Base-by-base conservation (phyloP, 2,888 invertebrate genomes). In the Ferdinandea cuprea region DNA sequence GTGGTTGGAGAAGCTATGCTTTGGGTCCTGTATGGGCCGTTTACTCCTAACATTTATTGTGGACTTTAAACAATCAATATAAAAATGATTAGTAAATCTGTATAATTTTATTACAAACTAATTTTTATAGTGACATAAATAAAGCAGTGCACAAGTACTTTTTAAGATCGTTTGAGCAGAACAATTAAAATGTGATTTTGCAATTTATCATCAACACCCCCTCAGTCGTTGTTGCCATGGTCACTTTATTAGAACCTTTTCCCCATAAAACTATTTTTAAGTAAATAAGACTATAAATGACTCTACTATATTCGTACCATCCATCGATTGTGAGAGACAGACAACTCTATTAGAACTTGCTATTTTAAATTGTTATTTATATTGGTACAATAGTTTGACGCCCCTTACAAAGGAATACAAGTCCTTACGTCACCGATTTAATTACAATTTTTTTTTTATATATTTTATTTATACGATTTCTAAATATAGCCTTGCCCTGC, bases 251-350 rank as follows among this genome's bases (percentile, higher is more conserved):
- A 73, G 66, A n/a, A n/a, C n/a, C n/a, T 58, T 44, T 65, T n/a
- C 44, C 30, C 69, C 44, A 28, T 76, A 63, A 58, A 61, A 71
- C 66, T 71, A 83, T 77, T 54, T 77, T 83, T 72, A 72, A 77
- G 77, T 72, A 77, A 83, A 83, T 59, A 83, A 54, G 66, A 74
- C 68, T 73, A 63, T 79, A 73, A 79, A 79, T 79, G n/a, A n/a
- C n/a, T n/a, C n/a, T 79, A 73, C 66, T 48, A 54, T 35, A 3
- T 48, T 50, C 59, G 9, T 5, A n/a, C 17, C 63, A 35, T 35
- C 35, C 50, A 32, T n/a, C 42, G 21, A 59, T 37, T n/a, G n/a
- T n/a, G n/a, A n/a, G n/a, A n/a, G n/a, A n/a, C 13, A 15, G 3
- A 8, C 25, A 30, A 19, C 13, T 61, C n/a, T n/a, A n/a, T n/a